phyloP scores from a whole-genome alignment of 2,888 invertebrate genomes.

The Alloplasta piceator region DNA sequence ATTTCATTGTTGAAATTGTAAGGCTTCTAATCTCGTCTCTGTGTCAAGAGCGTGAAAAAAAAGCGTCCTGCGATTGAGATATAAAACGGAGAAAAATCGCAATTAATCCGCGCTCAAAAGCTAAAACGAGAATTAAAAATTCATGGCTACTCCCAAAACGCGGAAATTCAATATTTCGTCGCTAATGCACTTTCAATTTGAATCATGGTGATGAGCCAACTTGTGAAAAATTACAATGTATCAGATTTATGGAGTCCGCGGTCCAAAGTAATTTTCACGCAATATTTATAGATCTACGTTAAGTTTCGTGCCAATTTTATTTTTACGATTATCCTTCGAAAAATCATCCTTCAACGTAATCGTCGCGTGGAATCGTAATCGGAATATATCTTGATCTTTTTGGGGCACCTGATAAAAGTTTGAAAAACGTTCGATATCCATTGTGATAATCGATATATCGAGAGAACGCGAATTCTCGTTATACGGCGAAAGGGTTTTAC shows the following conservation, averaged over 20 bases:
- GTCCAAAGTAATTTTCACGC: conserved; percentile 61
- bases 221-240: conserved; percentile 55
- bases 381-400: no score
- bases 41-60: conserved; percentile 40
- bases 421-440: no score
- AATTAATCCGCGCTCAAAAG: neutral
- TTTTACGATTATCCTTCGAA: conserved; percentile 71
- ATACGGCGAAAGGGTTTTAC: no score
- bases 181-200: neutral
- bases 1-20: conserved; percentile 36
- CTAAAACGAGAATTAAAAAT: no score
- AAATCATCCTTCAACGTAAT: no score
- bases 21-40: conserved; percentile 57
- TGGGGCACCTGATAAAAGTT: no score
- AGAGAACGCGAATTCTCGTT: no score
- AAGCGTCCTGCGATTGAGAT: neutral
- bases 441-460: no score
- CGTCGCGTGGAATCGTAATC: no score
- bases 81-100: conserved; percentile 8
- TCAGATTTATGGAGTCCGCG: conserved; percentile 47
- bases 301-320: conserved; percentile 75
- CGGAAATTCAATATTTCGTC: conserved; percentile 11
- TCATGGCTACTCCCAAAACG: neutral
- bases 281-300: conserved; percentile 66
- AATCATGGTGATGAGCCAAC: neutral